phyloP scores from a whole-genome alignment of 2,113 vertebrate genomes.

The Microcebus griseorufus region DNA sequence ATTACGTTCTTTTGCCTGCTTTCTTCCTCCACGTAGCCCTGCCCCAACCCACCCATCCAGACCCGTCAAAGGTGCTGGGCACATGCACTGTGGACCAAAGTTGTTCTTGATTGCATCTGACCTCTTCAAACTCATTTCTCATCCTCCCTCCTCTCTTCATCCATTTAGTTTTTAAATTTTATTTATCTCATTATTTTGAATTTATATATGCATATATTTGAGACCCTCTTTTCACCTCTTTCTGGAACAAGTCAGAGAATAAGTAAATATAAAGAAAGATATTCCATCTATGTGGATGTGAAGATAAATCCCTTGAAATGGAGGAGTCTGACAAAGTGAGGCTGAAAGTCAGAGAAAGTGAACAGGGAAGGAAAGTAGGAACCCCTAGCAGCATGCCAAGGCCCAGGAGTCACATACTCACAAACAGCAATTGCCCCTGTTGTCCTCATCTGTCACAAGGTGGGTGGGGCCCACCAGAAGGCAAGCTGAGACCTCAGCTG shows the following conservation, averaged over 20 bases:
- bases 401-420: neutral
- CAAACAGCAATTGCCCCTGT: accelerated
- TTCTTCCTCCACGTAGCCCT: neutral
- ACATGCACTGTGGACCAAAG: neutral
- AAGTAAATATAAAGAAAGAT: neutral
- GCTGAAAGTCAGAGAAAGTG: neutral
- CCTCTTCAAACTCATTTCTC: neutral
- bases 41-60: neutral
- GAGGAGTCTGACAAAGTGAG: neutral
- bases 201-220: neutral
- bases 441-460: neutral
- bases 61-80: neutral
- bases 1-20: neutral
- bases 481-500: neutral
- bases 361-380: neutral
- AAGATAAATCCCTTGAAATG: neutral
- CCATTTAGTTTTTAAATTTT: neutral
- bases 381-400: neutral
- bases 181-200: neutral
- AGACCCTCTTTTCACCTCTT: neutral
- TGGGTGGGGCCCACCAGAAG: neutral
- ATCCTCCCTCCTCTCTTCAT: neutral
- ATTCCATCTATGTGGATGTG: neutral
- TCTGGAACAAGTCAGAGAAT: neutral
- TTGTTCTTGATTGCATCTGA: neutral